Evolutionary conservation across 2,888 invertebrate species (phyloP), one percentile per base, ranked within the genome.

Genomic region (Lucinisca nassula): DNA sequence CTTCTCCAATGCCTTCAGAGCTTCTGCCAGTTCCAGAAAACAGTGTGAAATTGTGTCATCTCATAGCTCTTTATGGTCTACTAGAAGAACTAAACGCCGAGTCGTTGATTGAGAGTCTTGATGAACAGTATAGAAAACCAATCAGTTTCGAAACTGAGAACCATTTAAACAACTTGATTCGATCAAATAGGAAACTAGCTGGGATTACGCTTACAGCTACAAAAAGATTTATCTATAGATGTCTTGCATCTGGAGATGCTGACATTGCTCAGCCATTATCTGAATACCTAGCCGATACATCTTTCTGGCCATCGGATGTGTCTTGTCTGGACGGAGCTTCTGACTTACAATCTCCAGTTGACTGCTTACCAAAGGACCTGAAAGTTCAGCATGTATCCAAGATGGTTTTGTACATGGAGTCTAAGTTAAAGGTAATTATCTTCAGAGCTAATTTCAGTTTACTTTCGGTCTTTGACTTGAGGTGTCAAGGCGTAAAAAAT

Each of bases 181-280:
- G 49, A 1, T 24, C 21, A 12, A 74, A 82, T 27, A 49, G 67
- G n/a, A 30, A 37, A 67, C 40, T 81, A 40, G 61, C 88, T n/a
- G 90, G 85, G 49, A 72, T 70, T 21, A 55, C 91, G 1, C 35
- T 78, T 14, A 78, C 79, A 30, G 83, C 90, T 12, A 40, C 89
- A n/a, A 89, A 90, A 74, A 76, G 88, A 55, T 92, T 92, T 79
- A 73, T 88, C 21, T 86, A 90, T 58, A 78, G 92, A 87, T 90
- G 88, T 81, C 49, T 92, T 45, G 81, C 82, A n/a, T 27, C 82
- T 27, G 84, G 84, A 6, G 84, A 84, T 24, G 75, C 85, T 4
- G 79, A 81, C 32, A 6, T 76, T 10, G 70, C 79, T 12, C 83
- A 79, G 24, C 73, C 84, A 12, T 61, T 92, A 12, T n/a, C 81